These are phyloP conservation scores for Sphaerophoria taeniata DNA, from an alignment of 2,888 invertebrate species.

Conservation along the genomic window DNA sequence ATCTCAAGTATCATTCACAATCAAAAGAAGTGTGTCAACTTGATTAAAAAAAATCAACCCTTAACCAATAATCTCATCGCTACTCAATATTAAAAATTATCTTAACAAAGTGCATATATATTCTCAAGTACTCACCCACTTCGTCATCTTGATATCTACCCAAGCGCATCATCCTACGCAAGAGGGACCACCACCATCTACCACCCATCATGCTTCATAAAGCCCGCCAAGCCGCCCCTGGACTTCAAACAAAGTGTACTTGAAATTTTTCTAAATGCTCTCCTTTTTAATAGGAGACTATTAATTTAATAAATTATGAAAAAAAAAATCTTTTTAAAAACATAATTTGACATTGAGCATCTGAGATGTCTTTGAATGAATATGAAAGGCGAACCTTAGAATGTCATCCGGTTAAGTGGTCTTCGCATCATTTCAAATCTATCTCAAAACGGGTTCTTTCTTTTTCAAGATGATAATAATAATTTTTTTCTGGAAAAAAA, in stretches of 20 bases:
- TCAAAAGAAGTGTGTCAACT: too few relatives aligned
- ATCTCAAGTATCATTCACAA: too few relatives aligned
- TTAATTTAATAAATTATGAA: constrained; percentile 52
- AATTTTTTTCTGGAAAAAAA: neutral
- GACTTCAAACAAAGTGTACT: constrained; percentile 19
- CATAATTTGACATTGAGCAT: constrained; percentile 53
- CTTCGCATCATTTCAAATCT: constrained; percentile 62
- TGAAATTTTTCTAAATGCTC: constrained; percentile 14
- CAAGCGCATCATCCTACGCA: neutral
- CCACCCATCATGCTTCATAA: constrained; percentile 2
- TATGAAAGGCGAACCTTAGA: constrained; percentile 42
- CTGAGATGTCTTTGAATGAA: constrained; percentile 30
- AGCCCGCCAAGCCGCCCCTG: neutral
- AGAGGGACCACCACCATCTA: constrained; percentile 8
- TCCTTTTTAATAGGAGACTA: constrained; percentile 24
- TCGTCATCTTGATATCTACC: neutral
- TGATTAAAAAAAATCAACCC: too few relatives aligned
- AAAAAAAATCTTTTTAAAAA: constrained; percentile 21
- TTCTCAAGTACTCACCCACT: neutral
- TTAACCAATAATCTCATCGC: neutral
- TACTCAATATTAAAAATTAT: neutral
- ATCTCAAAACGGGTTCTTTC: constrained; percentile 47
- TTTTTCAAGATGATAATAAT: constrained; percentile 17
- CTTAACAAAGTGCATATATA: constrained; percentile 2
- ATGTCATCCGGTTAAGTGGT: constrained; percentile 68